A percentile compares a stretch with the other conserved stretches of the same genome.
Evolutionary conservation across 2,888 invertebrate species (phyloP).

Genomic region (Conchocele bisecta): DNA sequence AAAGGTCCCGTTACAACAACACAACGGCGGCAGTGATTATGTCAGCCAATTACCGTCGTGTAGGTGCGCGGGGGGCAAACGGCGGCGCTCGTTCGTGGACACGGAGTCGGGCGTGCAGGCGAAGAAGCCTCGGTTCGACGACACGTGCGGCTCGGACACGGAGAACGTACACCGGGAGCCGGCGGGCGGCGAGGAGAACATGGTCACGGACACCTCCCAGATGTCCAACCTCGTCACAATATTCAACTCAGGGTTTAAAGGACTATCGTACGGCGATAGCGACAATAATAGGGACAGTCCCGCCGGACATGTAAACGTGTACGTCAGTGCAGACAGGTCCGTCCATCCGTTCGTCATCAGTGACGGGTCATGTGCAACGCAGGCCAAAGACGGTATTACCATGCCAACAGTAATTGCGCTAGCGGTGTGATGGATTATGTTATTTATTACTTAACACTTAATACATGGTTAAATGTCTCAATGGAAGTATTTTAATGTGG

Average conservation of each 20-base stretch:
- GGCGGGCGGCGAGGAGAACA: constrained; percentile 52
- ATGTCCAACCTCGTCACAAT: constrained; percentile 77
- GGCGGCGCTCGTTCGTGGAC: constrained; percentile 55
- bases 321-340: constrained; percentile 53
- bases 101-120: constrained; percentile 36
- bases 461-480: no score
- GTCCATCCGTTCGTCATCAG: constrained; percentile 54
- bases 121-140: constrained; percentile 51
- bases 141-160: constrained; percentile 36
- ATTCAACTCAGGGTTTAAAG: constrained; percentile 78
- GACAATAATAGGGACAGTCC: constrained; percentile 22
- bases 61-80: constrained; percentile 58
- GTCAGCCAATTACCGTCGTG: constrained; percentile 38
- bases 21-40: constrained; percentile 48
- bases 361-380: constrained; percentile 58
- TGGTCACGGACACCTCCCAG: constrained; percentile 75
- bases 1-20: constrained; percentile 42
- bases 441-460: no score
- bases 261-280: constrained; percentile 49
- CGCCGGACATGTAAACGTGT: constrained; percentile 51
- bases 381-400: constrained; percentile 62
- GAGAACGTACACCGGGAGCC: constrained; percentile 45
- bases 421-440: constrained; percentile 55
- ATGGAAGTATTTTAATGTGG: no score
- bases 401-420: constrained; percentile 72